Conservation (phyloP, 1,140 invertebrate genomes). For the Panulirus ornatus region DNA sequence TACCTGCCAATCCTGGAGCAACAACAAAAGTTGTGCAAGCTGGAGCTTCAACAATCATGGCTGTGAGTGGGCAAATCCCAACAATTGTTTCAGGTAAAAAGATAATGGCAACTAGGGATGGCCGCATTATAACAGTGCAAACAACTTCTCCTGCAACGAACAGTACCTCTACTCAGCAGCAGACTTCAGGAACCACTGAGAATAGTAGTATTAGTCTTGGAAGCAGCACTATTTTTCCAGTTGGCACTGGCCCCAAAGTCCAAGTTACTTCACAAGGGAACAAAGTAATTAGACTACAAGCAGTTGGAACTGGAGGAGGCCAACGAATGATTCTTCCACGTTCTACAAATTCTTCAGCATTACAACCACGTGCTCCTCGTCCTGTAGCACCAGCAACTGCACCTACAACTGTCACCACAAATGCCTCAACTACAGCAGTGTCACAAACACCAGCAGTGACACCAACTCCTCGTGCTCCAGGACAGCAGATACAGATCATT, state of each 20-base stretch:
- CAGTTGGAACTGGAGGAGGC: slow-evolving; percentile 28
- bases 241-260: slow-evolving; percentile 67
- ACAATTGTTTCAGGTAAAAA: slow-evolving; percentile 70
- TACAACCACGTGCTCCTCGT: slow-evolving; percentile 48
- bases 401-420: slow-evolving; percentile 12
- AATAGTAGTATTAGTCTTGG: slow-evolving; percentile 52
- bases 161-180: neutral
- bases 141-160: slow-evolving; percentile 24
- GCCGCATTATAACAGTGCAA: slow-evolving; percentile 73
- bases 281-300: slow-evolving; percentile 71
- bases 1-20: slow-evolving; percentile 27
- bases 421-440: slow-evolving; percentile 40
- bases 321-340: slow-evolving; percentile 67
- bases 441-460: neutral
- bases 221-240: slow-evolving; percentile 69
- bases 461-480: slow-evolving; percentile 37
- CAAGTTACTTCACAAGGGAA: slow-evolving; percentile 65
- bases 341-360: slow-evolving; percentile 32
- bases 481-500: slow-evolving; percentile 90
- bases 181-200: slow-evolving; percentile 10
- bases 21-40: slow-evolving; percentile 55
- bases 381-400: slow-evolving; percentile 59
- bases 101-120: slow-evolving; percentile 71
- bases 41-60: slow-evolving; percentile 65
- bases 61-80: slow-evolving; percentile 57